These are phyloP conservation scores for Diplodus puntazzo DNA, from an alignment of 2,797 vertebrate genomes.

Conservation along the genomic window DNA sequence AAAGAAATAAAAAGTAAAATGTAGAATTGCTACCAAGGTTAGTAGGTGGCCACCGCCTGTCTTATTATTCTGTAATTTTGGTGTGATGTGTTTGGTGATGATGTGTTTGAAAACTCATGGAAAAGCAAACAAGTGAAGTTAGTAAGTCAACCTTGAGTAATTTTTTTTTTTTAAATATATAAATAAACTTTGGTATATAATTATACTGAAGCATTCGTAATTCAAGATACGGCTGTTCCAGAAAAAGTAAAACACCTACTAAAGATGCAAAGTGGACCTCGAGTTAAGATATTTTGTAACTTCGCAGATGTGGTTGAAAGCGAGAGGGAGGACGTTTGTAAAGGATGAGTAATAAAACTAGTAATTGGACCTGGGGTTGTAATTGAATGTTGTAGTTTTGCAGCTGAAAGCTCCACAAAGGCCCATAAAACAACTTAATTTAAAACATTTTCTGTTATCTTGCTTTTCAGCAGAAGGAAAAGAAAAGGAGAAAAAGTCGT, in stretches of 20 bases:
- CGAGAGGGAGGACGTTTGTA: neutral
- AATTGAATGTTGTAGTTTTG: neutral
- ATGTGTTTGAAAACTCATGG: neutral
- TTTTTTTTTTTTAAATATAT: too few species aligned
- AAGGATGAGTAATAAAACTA: neutral
- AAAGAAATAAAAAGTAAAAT: neutral
- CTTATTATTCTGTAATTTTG: neutral
- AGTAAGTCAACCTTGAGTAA: too few species aligned
- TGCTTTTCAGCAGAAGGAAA: neutral
- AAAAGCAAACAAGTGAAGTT: neutral
- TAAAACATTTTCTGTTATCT: neutral
- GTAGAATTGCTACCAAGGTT: neutral
- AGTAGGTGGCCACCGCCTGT: neutral
- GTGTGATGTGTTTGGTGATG: too few species aligned
- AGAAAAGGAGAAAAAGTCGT: neutral
- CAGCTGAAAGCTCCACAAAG: neutral
- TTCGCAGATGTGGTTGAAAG: neutral
- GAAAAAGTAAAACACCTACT: too few species aligned
- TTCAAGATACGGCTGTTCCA: too few species aligned
- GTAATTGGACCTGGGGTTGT: neutral
- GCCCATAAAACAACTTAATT: neutral
- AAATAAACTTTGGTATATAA: too few species aligned
- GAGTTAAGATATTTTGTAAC: neutral
- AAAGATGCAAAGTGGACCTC: neutral
- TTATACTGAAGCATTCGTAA: too few species aligned